A percentile compares a stretch with the other conserved stretches of the same genome.
phyloP scores from a whole-genome alignment of 2,797 vertebrate species.

The Geotrypetes seraphini region DNA sequence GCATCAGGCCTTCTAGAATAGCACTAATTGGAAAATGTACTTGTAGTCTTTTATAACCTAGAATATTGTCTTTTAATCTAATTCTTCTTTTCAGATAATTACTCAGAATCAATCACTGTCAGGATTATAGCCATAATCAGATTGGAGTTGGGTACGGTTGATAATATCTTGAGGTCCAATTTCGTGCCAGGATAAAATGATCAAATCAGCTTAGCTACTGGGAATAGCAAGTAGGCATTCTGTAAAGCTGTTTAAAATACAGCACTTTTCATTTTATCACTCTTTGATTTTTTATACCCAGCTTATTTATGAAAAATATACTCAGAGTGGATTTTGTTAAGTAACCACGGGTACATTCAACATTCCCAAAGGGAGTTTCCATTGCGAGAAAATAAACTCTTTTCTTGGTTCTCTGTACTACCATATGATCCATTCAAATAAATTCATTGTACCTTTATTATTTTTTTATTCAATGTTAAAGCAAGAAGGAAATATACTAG shows the following conservation, averaged over 20 bases:
- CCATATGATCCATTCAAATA: constrained; percentile 21
- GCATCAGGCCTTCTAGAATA: constrained; percentile 31
- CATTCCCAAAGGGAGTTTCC: constrained; percentile 13
- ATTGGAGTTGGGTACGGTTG: constrained; percentile 39
- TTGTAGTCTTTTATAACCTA: constrained; percentile 40
- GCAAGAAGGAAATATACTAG: constrained; percentile 16
- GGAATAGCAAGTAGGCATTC: constrained; percentile 41
- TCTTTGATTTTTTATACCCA: constrained; percentile 18
- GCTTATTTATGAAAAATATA: constrained; percentile 17
- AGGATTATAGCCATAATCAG: constrained; percentile 54
- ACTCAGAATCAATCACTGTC: constrained; percentile 65
- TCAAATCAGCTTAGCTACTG: constrained; percentile 43
- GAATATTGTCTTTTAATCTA: constrained; percentile 63
- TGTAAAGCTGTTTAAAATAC: constrained; percentile 33
- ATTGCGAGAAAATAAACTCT: constrained; percentile 6
- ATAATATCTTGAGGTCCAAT: constrained; percentile 45
- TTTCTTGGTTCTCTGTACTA: constrained; percentile 8
- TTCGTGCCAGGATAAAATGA: constrained; percentile 44
- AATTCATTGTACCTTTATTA: constrained; percentile 14
- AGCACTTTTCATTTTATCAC: constrained; percentile 29
- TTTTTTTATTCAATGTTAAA: constrained; percentile 12
- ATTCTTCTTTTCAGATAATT: constrained; percentile 55
- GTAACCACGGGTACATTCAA: constrained; percentile 12
- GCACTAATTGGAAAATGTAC: constrained; percentile 39
- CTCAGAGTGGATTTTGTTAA: constrained; percentile 22